These are phyloP conservation scores for Baryphthengus martii DNA, from an alignment of 2,113 vertebrate species.

Conservation along the genomic window DNA sequence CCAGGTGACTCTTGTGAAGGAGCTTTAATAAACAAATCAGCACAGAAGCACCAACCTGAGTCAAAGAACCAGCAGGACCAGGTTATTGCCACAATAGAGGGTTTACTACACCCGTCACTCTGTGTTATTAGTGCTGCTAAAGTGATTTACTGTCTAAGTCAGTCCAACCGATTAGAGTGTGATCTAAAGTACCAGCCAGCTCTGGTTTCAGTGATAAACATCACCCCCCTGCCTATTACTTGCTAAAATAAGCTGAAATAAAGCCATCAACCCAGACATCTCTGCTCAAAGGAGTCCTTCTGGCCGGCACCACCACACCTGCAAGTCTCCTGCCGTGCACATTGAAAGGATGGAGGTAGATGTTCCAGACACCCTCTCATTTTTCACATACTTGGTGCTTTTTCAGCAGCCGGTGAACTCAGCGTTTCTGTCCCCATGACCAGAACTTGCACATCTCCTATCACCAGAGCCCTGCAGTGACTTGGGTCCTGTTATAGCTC, in stretches of 20 bases:
- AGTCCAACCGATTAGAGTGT: background rate
- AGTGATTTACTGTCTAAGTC: slow-evolving; percentile 40
- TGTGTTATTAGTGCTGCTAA: slow-evolving; percentile 5
- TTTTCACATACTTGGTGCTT: background rate
- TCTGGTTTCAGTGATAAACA: slow-evolving; percentile 34
- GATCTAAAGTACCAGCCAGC: slow-evolving; percentile 42
- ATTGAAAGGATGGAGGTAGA: background rate
- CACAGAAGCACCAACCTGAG: background rate
- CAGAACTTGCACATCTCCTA: background rate
- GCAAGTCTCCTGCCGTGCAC: background rate
- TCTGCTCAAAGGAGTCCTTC: background rate
- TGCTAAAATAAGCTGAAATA: slow-evolving; percentile 40
- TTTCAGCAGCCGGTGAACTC: background rate
- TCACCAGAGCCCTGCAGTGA: background rate
- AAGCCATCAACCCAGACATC: slow-evolving; percentile 16
- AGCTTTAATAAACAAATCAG: slow-evolving; percentile 7
- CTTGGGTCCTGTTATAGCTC: background rate
- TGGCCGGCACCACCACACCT: slow-evolving; percentile 9
- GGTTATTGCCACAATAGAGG: background rate
- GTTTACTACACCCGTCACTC: background rate
- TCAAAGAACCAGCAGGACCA: background rate
- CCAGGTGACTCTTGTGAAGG: background rate
- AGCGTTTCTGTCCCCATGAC: background rate
- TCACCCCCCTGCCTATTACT: background rate
- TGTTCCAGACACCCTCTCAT: background rate